Evolutionary conservation across 2,888 invertebrate genomes (phyloP).

Genomic region (Lordiphosa fenestrarum): DNA sequence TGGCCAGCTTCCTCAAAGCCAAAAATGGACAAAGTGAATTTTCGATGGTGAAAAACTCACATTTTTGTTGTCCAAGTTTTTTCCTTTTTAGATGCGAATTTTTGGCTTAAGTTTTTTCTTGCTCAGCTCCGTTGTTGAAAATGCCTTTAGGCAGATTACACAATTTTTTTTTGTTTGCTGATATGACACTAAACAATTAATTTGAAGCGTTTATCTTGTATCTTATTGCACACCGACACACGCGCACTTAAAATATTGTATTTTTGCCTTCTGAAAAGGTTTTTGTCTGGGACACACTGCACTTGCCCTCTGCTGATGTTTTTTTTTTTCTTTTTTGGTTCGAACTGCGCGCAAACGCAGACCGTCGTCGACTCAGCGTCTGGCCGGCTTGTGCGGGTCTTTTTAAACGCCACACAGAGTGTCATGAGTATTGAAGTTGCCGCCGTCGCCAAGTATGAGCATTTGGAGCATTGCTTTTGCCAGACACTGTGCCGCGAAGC

Average conservation of each 20-base stretch:
- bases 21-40: slow-evolving; percentile 27
- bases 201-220: slow-evolving; percentile 19
- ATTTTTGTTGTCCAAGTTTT: slow-evolving; percentile 27
- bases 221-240: slow-evolving; percentile 15
- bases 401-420: slow-evolving; percentile 54
- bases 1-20: slow-evolving; percentile 50
- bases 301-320: slow-evolving; percentile 26
- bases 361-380: slow-evolving; percentile 70
- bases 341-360: slow-evolving; percentile 72
- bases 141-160: slow-evolving; percentile 46
- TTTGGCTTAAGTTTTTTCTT: slow-evolving; percentile 23
- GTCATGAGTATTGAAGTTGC: slow-evolving; percentile 1
- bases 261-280: slow-evolving; percentile 4
- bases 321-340: slow-evolving; percentile 31
- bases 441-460: background rate
- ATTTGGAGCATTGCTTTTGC: slow-evolving; percentile 1
- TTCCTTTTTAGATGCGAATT: slow-evolving; percentile 24
- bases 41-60: slow-evolving; percentile 48
- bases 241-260: slow-evolving; percentile 46
- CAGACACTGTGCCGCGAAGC: slow-evolving; percentile 3
- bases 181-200: slow-evolving; percentile 28
- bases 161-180: slow-evolving; percentile 35
- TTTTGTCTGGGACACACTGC: slow-evolving; percentile 8
- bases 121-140: slow-evolving; percentile 44
- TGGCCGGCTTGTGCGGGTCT: slow-evolving; percentile 57